phyloP scores from a whole-genome alignment of 1,140 invertebrate species.

The Orius insidiosus region DNA sequence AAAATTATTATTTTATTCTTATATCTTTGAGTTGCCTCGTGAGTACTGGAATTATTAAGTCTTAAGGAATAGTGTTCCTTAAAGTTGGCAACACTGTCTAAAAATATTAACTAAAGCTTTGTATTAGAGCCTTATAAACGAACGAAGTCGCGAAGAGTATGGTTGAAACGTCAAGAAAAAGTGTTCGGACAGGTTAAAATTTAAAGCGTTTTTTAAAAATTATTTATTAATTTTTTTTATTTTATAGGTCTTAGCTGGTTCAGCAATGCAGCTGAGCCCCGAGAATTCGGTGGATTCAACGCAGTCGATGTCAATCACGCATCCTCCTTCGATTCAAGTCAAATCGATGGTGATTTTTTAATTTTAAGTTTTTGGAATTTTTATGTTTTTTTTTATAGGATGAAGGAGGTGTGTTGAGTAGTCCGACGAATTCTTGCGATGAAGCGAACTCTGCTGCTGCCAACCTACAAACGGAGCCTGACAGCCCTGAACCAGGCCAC shows the following conservation, averaged over 20 bases:
- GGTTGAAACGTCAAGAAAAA: neutral
- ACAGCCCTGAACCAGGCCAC: slow-evolving; percentile 28
- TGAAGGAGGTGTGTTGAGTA: slow-evolving; percentile 10
- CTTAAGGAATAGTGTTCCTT: too few species aligned
- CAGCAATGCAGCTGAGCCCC: slow-evolving; percentile 13
- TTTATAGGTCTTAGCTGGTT: slow-evolving; percentile 6
- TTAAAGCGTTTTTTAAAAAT: too few species aligned
- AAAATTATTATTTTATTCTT: too few species aligned
- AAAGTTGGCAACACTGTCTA: too few species aligned
- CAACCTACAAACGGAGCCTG: slow-evolving; percentile 6
- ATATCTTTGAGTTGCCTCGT: too few species aligned
- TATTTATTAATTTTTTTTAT: too few species aligned
- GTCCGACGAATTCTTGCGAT: slow-evolving; percentile 8
- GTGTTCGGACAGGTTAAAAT: neutral
- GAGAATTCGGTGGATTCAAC: slow-evolving; percentile 15
- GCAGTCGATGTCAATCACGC: slow-evolving; percentile 11
- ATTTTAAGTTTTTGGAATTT: neutral
- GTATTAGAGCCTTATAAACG: too few species aligned
- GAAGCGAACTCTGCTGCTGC: neutral
- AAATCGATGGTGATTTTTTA: slow-evolving; percentile 2
- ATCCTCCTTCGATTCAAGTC: neutral
- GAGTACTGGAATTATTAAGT: too few species aligned
- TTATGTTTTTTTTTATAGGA: slow-evolving; percentile 6
- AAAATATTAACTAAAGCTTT: too few species aligned
- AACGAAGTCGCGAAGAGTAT: neutral